Conservation (phyloP, 2,797 vertebrate species). For the Pipistrellus kuhlii region DNA sequence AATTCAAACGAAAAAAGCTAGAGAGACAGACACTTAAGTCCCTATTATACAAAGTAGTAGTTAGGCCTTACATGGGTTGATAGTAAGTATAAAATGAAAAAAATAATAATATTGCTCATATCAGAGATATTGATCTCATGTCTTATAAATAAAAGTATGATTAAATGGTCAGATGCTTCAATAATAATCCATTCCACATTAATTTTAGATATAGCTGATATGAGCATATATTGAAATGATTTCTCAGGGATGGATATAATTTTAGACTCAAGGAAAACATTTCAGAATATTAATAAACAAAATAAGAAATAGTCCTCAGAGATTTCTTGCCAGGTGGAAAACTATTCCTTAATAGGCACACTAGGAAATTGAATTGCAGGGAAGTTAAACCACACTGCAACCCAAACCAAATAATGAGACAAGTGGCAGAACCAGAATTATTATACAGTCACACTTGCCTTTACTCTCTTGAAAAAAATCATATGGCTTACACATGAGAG, state of each 20-base stretch:
- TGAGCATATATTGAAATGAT: not conserved
- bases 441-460: slow-evolving; percentile 15
- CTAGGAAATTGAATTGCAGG: slow-evolving; percentile 47
- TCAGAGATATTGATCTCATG: not conserved
- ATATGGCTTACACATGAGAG: slow-evolving; percentile 46
- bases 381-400: slow-evolving; percentile 18
- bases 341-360: not conserved
- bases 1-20: not conserved
- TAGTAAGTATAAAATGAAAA: not conserved
- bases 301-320: slow-evolving; percentile 10
- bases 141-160: not conserved
- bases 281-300: slow-evolving; percentile 61
- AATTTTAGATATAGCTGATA: not conserved
- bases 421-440: slow-evolving; percentile 21
- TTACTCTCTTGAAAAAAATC: slow-evolving; percentile 54
- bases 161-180: not conserved
- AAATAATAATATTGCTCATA: not conserved
- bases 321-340: slow-evolving; percentile 1
- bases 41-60: not conserved
- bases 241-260: not conserved
- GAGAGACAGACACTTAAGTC: not conserved
- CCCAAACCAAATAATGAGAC: slow-evolving; percentile 38
- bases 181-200: not conserved
- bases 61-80: not conserved
- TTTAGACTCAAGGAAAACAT: slow-evolving; percentile 28